Evolutionary conservation across 2,113 vertebrate genomes (phyloP).

Genomic region (Papio anubis): DNA sequence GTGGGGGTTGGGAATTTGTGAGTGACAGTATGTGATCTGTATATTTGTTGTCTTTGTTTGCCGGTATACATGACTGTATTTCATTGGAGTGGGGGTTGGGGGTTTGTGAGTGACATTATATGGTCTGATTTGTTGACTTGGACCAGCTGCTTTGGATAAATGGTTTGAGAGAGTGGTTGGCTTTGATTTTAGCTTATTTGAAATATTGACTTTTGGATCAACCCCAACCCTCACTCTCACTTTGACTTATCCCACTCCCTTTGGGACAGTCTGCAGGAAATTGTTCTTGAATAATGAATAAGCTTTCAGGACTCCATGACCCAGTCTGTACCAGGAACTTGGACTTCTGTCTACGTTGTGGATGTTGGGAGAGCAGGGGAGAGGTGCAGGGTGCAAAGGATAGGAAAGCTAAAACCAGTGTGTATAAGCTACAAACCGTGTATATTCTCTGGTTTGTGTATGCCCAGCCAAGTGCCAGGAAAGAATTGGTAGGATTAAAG

Average conservation of each 20-base stretch:
- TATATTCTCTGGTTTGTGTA: not conserved
- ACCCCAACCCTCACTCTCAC: not conserved
- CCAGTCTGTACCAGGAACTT: not conserved
- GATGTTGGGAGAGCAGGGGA: not conserved
- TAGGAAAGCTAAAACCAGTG: not conserved
- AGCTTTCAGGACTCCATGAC: not conserved
- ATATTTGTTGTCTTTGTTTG: constrained; percentile 20
- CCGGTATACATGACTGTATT: not conserved
- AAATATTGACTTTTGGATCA: constrained; percentile 8
- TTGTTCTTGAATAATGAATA: constrained; percentile 1
- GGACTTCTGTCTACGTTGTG: not conserved
- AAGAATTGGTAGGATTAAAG: not conserved
- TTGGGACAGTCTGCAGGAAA: not conserved
- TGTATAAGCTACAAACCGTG: not conserved
- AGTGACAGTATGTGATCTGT: not conserved
- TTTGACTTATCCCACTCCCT: not conserved
- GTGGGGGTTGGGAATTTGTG: not conserved
- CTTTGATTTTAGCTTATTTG: constrained; percentile 46
- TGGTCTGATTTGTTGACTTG: constrained; percentile 4
- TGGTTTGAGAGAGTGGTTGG: not conserved
- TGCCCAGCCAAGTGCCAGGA: not conserved
- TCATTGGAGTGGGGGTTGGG: not conserved
- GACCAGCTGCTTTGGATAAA: not conserved
- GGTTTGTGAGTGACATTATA: not conserved
- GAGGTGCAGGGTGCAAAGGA: not conserved